Conservation (phyloP, 2,888 invertebrate species). For the Synergus japonicus region DNA sequence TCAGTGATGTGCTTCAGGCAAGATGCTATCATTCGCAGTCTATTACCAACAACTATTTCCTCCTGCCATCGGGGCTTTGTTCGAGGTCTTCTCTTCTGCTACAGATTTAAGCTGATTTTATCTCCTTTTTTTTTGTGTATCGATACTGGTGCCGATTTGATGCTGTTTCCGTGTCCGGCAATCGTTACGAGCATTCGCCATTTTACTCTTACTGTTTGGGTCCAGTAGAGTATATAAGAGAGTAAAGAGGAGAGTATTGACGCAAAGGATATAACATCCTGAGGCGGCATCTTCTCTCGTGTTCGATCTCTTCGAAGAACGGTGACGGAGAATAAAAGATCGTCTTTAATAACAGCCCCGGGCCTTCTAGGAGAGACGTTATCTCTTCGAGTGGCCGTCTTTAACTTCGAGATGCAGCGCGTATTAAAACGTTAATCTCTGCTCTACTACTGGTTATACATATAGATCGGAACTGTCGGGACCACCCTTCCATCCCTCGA, state of each 20-base stretch:
- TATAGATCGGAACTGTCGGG: neutral
- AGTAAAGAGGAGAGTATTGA: neutral
- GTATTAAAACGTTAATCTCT: conserved; percentile 74
- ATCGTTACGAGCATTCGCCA: conserved; percentile 13
- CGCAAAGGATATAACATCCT: neutral
- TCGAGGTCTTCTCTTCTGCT: neutral
- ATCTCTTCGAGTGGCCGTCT: conserved; percentile 44
- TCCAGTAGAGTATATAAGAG: neutral
- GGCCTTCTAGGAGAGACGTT: conserved; percentile 46
- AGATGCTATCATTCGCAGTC: conserved; percentile 31
- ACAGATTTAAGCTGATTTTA: conserved; percentile 25
- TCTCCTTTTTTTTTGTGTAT: conserved; percentile 5
- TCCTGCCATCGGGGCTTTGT: conserved; percentile 21
- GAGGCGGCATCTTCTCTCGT: conserved; percentile 10
- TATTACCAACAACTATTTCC: conserved; percentile 25
- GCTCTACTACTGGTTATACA: conserved; percentile 68
- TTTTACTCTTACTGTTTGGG: neutral
- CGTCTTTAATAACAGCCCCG: conserved; percentile 55
- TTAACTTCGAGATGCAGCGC: conserved; percentile 57
- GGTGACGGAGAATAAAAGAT: conserved; percentile 56
- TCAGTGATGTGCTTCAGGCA: conserved; percentile 26
- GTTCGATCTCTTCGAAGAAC: conserved; percentile 46
- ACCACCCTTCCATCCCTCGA: conserved; percentile 14
- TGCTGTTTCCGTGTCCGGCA: conserved; percentile 13
- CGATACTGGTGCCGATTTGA: conserved; percentile 5